Conservation (phyloP, 2,113 vertebrate species). For the Vidua macroura region DNA sequence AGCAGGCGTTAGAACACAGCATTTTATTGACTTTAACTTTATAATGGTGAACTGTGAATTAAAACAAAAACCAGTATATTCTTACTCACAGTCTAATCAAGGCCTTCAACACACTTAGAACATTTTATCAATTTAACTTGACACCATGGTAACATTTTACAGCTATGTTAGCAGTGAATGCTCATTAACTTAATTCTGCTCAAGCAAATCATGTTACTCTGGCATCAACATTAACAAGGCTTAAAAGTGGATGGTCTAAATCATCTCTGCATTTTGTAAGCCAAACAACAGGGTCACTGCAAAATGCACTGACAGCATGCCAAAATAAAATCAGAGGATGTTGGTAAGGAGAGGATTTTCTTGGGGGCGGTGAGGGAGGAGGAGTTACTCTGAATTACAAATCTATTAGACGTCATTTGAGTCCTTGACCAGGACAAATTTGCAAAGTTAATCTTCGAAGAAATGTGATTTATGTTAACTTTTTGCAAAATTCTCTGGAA, state of each 20-base stretch:
- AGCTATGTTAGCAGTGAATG: neutral
- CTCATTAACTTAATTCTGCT: neutral
- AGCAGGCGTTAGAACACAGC: neutral
- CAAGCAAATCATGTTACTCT: neutral
- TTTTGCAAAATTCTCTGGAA: constrained; percentile 45
- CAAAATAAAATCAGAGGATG: neutral
- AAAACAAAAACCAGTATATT: neutral
- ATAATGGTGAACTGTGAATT: neutral
- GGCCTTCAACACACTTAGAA: neutral
- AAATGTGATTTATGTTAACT: constrained; percentile 39
- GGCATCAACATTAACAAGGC: neutral
- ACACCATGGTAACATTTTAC: neutral
- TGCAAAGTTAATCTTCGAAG: constrained; percentile 26
- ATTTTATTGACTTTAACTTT: neutral
- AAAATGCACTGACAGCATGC: neutral
- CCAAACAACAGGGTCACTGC: neutral
- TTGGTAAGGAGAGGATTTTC: neutral
- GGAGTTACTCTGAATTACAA: constrained; percentile 25
- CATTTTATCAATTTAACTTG: neutral
- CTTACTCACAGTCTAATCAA: neutral
- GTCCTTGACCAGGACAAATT: constrained; percentile 63
- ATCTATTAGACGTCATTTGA: constrained; percentile 57
- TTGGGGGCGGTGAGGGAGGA: neutral
- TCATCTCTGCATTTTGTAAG: neutral
- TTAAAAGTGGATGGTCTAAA: neutral